Conservation (phyloP, 2,888 invertebrate species). For the Cerastoderma edule region DNA sequence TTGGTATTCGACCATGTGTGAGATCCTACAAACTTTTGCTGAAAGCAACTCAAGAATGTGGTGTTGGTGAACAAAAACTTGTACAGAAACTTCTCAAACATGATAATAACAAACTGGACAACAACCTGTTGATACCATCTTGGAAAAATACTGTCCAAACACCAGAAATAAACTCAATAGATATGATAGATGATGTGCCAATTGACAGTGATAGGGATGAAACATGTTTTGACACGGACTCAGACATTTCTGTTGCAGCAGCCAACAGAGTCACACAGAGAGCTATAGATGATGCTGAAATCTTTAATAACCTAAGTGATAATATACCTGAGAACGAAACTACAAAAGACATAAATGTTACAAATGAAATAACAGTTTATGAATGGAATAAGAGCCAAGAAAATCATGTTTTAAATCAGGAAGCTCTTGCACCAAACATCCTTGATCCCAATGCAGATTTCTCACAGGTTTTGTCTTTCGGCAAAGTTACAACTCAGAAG, state of each 20-base stretch:
- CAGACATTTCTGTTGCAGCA: not conserved
- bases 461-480: conserved; percentile 29
- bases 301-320: not conserved
- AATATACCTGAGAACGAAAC: not conserved
- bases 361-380: not conserved
- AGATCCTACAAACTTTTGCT: conserved; percentile 92
- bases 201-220: not conserved
- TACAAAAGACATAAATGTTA: not conserved
- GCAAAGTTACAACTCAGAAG: conserved; percentile 33
- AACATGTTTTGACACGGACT: not conserved
- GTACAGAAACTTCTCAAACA: conserved; percentile 27
- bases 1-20: conserved; percentile 88
- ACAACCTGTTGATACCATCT: not conserved
- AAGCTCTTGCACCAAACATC: conserved; percentile 52
- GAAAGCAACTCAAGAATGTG: conserved; percentile 89
- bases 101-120: not conserved
- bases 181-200: not conserved
- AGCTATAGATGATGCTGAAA: conserved; percentile 20
- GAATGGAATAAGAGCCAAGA: not conserved
- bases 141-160: not conserved
- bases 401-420: not conserved
- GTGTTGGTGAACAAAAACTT: conserved; percentile 87
- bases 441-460: conserved; percentile 55
- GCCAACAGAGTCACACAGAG: not conserved
- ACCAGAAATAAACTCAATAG: not conserved